These are phyloP conservation scores for Protomyctophum bolini DNA, from an alignment of 2,113 vertebrate genomes.

Conservation along the genomic window DNA sequence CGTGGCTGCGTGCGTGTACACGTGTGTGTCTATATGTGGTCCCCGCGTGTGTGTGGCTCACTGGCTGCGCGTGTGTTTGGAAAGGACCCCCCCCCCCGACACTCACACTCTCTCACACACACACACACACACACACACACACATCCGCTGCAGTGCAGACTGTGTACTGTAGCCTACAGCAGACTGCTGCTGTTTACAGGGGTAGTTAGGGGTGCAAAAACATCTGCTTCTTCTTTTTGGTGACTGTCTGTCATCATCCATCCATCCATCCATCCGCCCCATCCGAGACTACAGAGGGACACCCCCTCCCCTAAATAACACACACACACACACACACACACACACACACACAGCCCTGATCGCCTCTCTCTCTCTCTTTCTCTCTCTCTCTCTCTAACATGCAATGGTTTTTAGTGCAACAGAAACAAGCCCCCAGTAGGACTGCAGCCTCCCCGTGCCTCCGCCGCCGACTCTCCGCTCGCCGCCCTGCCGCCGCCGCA, in stretches of 20 bases:
- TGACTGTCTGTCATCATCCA: conserved; percentile 47
- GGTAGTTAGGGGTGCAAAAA: conserved; percentile 61
- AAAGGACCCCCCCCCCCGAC: conserved; percentile 73
- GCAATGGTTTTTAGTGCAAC: conserved; percentile 91
- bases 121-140: too few species aligned
- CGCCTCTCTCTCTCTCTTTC: too few species aligned
- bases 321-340: conserved; percentile 34
- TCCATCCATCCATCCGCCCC: conserved; percentile 68
- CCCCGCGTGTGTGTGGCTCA: conserved; percentile 52
- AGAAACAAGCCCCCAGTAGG: conserved; percentile 77
- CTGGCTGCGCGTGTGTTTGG: conserved; percentile 79
- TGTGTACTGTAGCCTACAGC: conserved; percentile 45
- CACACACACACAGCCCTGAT: conserved; percentile 41
- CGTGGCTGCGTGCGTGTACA: conserved; percentile 35
- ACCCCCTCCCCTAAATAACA: conserved; percentile 77
- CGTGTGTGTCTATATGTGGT: conserved; percentile 41
- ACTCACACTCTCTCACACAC: too few species aligned
- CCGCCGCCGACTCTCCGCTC: conserved; percentile 77
- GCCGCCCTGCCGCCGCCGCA: conserved; percentile 81
- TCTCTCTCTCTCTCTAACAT: conserved; percentile 77
- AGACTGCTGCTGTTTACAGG: too few species aligned
- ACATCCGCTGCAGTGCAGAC: conserved; percentile 82
- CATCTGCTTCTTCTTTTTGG: conserved; percentile 50
- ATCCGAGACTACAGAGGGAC: conserved; percentile 18
- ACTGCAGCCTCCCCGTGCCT: conserved; percentile 44